Conservation (phyloP, 2,113 vertebrate genomes). For the Epinephelus fuscoguttatus region DNA sequence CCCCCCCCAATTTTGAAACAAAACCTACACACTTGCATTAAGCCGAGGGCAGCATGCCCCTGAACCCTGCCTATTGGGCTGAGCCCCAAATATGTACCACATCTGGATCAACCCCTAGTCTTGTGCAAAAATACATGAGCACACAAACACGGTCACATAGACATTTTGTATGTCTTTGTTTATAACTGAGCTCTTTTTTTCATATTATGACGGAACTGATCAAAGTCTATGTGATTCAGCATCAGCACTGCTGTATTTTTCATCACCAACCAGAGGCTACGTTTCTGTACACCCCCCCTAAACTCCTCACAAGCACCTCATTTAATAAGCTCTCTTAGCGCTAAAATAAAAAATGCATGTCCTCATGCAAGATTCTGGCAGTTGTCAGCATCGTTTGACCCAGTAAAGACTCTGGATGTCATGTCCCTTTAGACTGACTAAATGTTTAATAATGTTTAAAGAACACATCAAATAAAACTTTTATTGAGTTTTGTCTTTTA, state of each 20-base stretch:
- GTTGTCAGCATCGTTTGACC: conserved; percentile 7
- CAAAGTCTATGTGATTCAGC: conserved; percentile 8
- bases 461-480: not conserved
- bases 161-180: not conserved
- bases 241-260: conserved; percentile 5
- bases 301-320: conserved; percentile 17
- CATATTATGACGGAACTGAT: conserved; percentile 7
- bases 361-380: conserved; percentile 22
- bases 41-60: no score
- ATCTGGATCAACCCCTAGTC: not conserved
- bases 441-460: not conserved
- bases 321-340: conserved; percentile 32
- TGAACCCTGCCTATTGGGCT: no score
- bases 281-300: conserved; percentile 2
- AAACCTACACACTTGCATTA: no score
- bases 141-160: not conserved
- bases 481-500: not conserved
- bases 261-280: conserved; percentile 23
- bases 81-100: no score
- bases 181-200: not conserved
- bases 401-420: conserved; percentile 2
- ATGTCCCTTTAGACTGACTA: not conserved
- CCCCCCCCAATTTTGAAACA: no score
- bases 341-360: conserved; percentile 44
- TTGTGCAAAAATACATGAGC: not conserved